Percentiles rank a stretch among this genome's conserved stretches.
phyloP scores from a whole-genome alignment of 2,888 invertebrate genomes.

The Anticlea derivata region DNA sequence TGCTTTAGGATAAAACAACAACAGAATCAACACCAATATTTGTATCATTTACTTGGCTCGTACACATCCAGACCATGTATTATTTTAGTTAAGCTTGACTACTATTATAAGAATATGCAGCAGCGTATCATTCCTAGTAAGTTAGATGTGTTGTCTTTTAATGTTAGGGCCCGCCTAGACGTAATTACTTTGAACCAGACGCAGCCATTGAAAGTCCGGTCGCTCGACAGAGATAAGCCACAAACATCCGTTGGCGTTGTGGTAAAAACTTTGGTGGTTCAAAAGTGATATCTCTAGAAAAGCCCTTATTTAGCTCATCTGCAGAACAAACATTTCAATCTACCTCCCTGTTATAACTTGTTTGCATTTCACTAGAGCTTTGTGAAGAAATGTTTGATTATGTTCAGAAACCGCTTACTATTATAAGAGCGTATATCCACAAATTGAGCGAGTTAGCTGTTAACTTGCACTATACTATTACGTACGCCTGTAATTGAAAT shows the following conservation, averaged over 20 bases:
- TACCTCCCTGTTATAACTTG: constrained; percentile 62
- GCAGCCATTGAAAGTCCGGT: not conserved
- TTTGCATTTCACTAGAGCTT: constrained; percentile 52
- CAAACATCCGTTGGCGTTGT: too few species aligned
- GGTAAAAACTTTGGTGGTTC: too few species aligned
- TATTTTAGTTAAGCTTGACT: constrained; percentile 31
- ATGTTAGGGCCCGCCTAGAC: constrained; percentile 30
- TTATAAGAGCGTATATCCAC: constrained; percentile 47
- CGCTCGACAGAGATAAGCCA: too few species aligned
- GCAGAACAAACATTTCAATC: constrained; percentile 60
- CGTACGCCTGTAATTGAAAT: too few species aligned
- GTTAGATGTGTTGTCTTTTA: constrained; percentile 26
- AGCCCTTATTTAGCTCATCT: constrained; percentile 30
- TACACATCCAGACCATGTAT: constrained; percentile 22
- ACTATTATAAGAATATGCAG: constrained; percentile 29
- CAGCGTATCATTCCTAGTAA: constrained; percentile 51
- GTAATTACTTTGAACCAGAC: not conserved
- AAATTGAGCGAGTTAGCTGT: constrained; percentile 36
- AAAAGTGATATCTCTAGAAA: not conserved
- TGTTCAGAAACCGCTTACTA: constrained; percentile 41
- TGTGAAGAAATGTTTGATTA: constrained; percentile 41
- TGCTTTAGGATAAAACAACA: too few species aligned
- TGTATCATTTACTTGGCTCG: constrained; percentile 23
- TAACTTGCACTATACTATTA: not conserved
- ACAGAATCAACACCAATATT: too few species aligned